Conservation (phyloP, 2,888 invertebrate genomes). For the Orchesellides sinensis region DNA sequence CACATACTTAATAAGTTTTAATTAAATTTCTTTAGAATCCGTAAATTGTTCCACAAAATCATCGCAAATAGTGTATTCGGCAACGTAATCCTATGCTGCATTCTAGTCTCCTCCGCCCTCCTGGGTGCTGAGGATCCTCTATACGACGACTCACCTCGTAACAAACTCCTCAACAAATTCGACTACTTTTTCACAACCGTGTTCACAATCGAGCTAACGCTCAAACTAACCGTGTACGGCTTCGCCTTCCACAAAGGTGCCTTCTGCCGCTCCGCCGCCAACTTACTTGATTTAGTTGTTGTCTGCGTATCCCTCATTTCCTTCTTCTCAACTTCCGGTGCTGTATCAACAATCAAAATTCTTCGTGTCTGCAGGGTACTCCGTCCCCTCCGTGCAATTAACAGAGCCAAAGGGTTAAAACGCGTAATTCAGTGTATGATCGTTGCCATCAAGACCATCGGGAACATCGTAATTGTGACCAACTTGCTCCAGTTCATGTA, state of each 20-base stretch:
- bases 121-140: slow-evolving; percentile 66
- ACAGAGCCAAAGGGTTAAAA: slow-evolving; percentile 82
- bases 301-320: slow-evolving; percentile 81
- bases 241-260: slow-evolving; percentile 81
- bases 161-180: slow-evolving; percentile 80
- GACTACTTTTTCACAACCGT: slow-evolving; percentile 82
- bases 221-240: slow-evolving; percentile 81
- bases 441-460: slow-evolving; percentile 79
- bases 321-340: slow-evolving; percentile 78
- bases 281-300: slow-evolving; percentile 81
- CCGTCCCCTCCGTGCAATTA: slow-evolving; percentile 81
- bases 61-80: slow-evolving; percentile 65
- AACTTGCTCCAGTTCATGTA: slow-evolving; percentile 82
- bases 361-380: slow-evolving; percentile 81
- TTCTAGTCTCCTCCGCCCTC: slow-evolving; percentile 60
- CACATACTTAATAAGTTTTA: not conserved
- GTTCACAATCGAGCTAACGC: slow-evolving; percentile 81
- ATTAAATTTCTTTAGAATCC: slow-evolving; percentile 32
- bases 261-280: slow-evolving; percentile 81
- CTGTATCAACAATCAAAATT: slow-evolving; percentile 81
- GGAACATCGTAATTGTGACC: slow-evolving; percentile 82
- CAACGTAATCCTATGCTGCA: slow-evolving; percentile 69
- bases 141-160: slow-evolving; percentile 68
- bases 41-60: slow-evolving; percentile 65
- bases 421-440: slow-evolving; percentile 82